A percentile compares a stretch with the other conserved stretches of the same genome.
Conservation (phyloP, 1,140 invertebrate species). For the Delia radicum region DNA sequence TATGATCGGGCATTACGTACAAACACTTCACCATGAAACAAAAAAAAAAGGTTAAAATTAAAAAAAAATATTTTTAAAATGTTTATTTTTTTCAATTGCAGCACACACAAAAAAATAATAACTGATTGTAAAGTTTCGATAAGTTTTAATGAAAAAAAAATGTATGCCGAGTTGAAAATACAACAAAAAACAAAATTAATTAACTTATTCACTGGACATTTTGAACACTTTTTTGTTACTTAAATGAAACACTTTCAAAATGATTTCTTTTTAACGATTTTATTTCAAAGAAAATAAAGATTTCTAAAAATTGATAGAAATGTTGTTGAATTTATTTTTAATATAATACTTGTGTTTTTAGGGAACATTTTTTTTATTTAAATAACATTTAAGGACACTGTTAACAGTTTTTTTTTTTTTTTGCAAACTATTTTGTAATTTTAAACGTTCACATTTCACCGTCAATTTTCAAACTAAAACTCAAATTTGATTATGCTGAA, state of each 20-base stretch:
- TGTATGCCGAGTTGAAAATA: conserved; percentile 3
- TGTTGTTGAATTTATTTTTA: background rate
- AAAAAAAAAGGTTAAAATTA: conserved; percentile 7
- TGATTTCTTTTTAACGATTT: background rate
- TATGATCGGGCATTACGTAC: background rate
- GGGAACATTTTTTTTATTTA: background rate
- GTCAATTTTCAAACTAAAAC: conserved; percentile 12
- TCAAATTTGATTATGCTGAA: conserved; percentile 26
- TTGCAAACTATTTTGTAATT: background rate
- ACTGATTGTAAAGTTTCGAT: conserved; percentile 2
- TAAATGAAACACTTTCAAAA: background rate
- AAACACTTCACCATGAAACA: background rate
- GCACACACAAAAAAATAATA: background rate
- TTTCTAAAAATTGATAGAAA: background rate
- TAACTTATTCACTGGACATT: background rate
- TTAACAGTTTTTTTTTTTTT: background rate
- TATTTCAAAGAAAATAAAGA: background rate
- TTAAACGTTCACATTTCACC: background rate
- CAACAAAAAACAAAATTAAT: background rate
- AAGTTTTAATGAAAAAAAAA: conserved; percentile 19
- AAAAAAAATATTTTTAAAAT: background rate
- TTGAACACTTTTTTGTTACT: background rate
- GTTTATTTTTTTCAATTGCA: background rate
- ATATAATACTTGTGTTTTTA: background rate
- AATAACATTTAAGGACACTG: background rate